phyloP scores from a whole-genome alignment of 2,797 vertebrate species.

The Naso thynnoides region DNA sequence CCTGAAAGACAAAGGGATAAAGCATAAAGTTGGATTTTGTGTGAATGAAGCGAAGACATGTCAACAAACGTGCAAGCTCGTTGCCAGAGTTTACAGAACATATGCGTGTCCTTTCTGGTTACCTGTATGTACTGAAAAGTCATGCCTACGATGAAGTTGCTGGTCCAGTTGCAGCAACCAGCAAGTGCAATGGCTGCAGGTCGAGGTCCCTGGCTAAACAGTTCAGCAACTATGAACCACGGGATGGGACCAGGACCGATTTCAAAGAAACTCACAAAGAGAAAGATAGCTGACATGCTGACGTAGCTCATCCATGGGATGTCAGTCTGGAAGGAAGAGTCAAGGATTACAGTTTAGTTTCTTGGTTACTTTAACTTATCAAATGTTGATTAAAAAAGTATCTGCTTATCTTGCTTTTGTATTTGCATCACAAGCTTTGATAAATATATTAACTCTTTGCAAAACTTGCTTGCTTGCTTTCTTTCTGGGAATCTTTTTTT shows the following conservation, averaged over 20 bases:
- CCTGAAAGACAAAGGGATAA: slow-evolving; percentile 80
- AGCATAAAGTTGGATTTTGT: not conserved
- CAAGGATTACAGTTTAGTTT: not conserved
- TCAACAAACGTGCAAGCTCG: not conserved
- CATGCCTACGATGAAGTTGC: slow-evolving; percentile 95
- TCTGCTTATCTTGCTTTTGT: not conserved
- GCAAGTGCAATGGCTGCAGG: slow-evolving; percentile 93
- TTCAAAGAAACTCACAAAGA: slow-evolving; percentile 98
- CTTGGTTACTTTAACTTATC: not conserved
- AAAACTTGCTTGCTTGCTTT: not conserved
- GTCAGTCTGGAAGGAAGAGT: slow-evolving; percentile 76
- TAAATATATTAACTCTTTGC: not conserved
- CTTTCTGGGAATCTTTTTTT: not conserved
- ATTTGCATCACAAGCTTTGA: not conserved
- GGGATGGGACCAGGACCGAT: slow-evolving; percentile 97
- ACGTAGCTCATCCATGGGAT: slow-evolving; percentile 94
- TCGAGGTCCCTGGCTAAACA: slow-evolving; percentile 97
- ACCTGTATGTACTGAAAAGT: slow-evolving; percentile 94
- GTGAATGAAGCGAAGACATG: not conserved
- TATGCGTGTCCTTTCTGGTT: slow-evolving; percentile 9
- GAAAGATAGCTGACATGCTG: slow-evolving; percentile 93
- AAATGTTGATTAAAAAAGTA: not conserved
- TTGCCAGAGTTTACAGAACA: not conserved
- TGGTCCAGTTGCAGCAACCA: slow-evolving; percentile 95
- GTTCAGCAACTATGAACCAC: slow-evolving; percentile 98